phyloP scores from a whole-genome alignment of 2,888 invertebrate genomes.

The Uropetala carovei region DNA sequence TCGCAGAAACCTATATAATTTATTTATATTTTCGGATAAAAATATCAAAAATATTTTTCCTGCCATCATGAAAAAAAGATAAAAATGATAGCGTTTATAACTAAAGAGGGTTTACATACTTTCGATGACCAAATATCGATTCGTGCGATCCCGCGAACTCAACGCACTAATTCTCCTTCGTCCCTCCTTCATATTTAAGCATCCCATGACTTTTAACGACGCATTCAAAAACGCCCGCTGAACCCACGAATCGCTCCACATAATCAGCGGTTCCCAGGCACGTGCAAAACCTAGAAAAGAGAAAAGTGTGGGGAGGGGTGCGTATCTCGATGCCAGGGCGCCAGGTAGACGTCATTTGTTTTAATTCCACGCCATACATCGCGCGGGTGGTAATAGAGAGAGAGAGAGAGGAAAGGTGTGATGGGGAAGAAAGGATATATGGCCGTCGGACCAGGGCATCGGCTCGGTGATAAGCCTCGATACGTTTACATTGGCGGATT shows the following conservation, averaged over 20 bases:
- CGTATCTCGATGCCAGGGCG: neutral
- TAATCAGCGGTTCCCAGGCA: constrained; percentile 4
- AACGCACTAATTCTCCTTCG: no score
- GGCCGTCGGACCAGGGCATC: neutral
- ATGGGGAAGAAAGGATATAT: neutral
- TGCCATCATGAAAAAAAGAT: no score
- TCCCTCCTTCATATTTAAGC: neutral
- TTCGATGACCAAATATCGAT: no score
- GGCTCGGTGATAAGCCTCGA: neutral
- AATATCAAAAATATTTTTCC: no score
- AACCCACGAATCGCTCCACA: constrained; percentile 13
- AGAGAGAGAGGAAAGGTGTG: neutral
- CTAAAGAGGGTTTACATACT: no score
- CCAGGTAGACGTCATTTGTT: constrained; percentile 18
- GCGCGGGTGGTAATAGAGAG: neutral
- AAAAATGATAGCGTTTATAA: no score
- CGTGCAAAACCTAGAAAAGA: constrained; percentile 1
- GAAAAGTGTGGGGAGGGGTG: neutral
- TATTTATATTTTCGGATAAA: no score
- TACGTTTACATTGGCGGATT: neutral
- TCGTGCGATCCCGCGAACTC: neutral
- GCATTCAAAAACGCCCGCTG: neutral
- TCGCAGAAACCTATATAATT: neutral
- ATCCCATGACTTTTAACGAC: neutral
- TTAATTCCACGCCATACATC: neutral